These are phyloP conservation scores for Danionella cerebrum DNA, from an alignment of 2,113 vertebrate species.

Conservation along the genomic window DNA sequence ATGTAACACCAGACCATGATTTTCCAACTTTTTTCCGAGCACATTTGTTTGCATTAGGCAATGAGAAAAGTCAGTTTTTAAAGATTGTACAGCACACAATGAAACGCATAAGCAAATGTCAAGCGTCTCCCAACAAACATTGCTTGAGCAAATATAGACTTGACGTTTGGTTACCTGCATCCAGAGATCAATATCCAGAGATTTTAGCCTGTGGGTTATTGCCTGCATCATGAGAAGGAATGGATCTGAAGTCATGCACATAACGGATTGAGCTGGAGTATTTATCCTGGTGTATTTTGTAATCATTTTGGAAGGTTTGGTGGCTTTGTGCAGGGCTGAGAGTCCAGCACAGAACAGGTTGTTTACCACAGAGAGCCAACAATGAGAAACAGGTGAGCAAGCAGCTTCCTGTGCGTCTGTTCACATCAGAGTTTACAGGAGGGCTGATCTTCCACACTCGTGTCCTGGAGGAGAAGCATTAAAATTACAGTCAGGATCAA, in stretches of 20 bases:
- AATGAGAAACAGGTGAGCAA: background rate
- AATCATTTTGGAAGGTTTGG: too few relatives aligned
- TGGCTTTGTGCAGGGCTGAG: too few relatives aligned
- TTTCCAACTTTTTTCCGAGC: too few relatives aligned
- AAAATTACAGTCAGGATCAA: constrained; percentile 17
- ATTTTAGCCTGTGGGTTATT: background rate
- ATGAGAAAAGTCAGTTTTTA: too few relatives aligned
- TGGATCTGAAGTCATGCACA: background rate
- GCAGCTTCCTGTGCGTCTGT: background rate
- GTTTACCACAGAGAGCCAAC: background rate
- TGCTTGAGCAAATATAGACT: background rate
- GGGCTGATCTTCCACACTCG: background rate
- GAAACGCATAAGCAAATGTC: background rate
- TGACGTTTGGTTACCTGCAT: background rate
- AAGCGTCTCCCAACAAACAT: background rate
- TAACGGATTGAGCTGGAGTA: too few relatives aligned
- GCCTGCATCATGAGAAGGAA: background rate
- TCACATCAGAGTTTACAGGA: background rate
- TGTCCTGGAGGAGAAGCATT: background rate
- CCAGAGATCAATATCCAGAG: background rate
- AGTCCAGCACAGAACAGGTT: background rate
- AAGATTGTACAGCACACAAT: too few relatives aligned
- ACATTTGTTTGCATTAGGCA: background rate
- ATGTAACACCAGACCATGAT: too few relatives aligned
- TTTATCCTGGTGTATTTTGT: too few relatives aligned